Percentiles rank a stretch among this genome's conserved stretches.
These are phyloP conservation scores for Struthio camelus DNA, from an alignment of 2,113 vertebrate species.

Conservation along the genomic window DNA sequence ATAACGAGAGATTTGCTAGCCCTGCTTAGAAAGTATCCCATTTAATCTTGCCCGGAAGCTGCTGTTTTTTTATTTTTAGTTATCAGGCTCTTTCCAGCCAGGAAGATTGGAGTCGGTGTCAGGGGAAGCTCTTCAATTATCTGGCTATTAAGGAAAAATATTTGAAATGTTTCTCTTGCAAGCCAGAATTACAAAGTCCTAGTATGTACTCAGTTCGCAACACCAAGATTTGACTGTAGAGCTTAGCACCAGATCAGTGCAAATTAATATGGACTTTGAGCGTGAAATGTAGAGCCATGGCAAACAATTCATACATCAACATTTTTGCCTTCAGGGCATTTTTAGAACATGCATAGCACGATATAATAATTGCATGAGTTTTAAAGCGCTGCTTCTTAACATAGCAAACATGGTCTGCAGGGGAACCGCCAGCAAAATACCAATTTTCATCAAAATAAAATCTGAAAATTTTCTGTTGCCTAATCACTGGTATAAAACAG, in stretches of 20 bases:
- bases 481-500: background rate
- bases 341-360: accelerated
- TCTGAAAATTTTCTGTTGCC: accelerated
- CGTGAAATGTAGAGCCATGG: accelerated
- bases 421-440: background rate
- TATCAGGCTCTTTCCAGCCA: background rate
- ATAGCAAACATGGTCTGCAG: background rate
- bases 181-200: background rate
- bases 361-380: accelerated
- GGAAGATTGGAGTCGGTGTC: background rate
- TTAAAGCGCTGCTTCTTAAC: background rate
- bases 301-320: background rate
- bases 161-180: background rate
- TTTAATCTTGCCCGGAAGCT: background rate
- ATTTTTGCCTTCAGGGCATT: background rate
- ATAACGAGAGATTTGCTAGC: background rate
- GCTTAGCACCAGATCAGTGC: accelerated
- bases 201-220: background rate
- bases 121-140: background rate
- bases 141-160: background rate
- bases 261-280: accelerated
- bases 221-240: background rate
- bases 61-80: background rate
- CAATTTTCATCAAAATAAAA: background rate
- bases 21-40: background rate